These are phyloP conservation scores for Myotis planiceps DNA, from an alignment of 2,797 vertebrate species.

Conservation along the genomic window DNA sequence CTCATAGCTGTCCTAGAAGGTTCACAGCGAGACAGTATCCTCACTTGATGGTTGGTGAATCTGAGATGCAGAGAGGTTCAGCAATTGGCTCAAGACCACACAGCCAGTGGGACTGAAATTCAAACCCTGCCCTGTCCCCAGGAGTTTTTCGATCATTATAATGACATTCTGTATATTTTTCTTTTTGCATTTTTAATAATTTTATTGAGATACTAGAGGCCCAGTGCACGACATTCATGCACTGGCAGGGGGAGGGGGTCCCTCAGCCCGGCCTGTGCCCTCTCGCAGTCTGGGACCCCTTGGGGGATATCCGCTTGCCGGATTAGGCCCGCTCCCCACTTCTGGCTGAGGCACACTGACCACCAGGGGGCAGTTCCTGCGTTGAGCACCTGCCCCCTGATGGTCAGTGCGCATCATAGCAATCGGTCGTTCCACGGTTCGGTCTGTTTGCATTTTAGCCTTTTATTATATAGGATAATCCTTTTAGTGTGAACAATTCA, in stretches of 20 bases:
- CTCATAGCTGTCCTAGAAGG: background rate
- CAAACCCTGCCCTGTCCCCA: background rate
- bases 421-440: accelerated
- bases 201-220: background rate
- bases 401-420: no score
- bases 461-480: no score
- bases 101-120: background rate
- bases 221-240: no score
- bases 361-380: no score
- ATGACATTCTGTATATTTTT: background rate
- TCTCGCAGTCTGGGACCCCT: no score
- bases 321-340: no score
- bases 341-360: no score
- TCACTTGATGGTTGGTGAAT: background rate
- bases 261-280: no score
- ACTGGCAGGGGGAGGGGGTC: no score
- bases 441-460: no score
- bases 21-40: background rate
- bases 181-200: background rate
- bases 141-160: background rate
- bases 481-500: background rate
- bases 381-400: no score
- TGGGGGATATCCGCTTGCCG: no score
- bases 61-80: background rate
- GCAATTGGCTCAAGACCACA: background rate